Conservation (phyloP, 2,113 vertebrate genomes). For the Melierax canorus region DNA sequence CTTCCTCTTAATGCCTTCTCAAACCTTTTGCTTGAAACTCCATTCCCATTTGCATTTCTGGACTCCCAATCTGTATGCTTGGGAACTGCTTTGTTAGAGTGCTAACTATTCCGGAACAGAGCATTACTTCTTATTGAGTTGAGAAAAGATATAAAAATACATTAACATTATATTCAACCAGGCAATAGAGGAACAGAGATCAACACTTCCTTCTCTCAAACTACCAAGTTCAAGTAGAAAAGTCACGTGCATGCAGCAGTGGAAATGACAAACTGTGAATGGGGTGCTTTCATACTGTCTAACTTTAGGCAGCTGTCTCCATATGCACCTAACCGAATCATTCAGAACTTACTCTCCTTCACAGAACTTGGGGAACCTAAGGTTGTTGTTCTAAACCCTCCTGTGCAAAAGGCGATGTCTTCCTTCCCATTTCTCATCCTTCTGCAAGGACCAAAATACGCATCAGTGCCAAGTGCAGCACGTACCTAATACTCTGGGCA, state of each 20-base stretch:
- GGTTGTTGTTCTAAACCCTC: neutral
- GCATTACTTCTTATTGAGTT: neutral
- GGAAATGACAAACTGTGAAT: neutral
- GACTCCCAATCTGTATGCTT: neutral
- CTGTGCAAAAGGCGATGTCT: neutral
- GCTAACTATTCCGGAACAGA: neutral
- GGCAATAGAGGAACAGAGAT: neutral
- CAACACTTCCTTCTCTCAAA: neutral
- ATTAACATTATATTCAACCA: neutral
- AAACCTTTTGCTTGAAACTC: neutral
- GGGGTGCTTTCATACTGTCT: neutral
- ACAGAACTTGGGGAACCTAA: neutral
- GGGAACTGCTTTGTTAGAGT: neutral
- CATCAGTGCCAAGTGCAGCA: neutral
- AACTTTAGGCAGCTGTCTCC: neutral
- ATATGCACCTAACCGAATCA: neutral
- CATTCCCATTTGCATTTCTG: neutral
- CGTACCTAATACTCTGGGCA: neutral
- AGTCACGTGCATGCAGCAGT: rapidly evolving
- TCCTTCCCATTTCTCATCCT: neutral
- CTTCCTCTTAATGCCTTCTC: neutral
- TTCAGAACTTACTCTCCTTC: neutral
- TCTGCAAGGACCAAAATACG: neutral
- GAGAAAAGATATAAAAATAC: neutral
- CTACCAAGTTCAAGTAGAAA: neutral